Evolutionary conservation across 2,888 invertebrate genomes (phyloP).

Genomic region (Eupeodes latifasciatus): DNA sequence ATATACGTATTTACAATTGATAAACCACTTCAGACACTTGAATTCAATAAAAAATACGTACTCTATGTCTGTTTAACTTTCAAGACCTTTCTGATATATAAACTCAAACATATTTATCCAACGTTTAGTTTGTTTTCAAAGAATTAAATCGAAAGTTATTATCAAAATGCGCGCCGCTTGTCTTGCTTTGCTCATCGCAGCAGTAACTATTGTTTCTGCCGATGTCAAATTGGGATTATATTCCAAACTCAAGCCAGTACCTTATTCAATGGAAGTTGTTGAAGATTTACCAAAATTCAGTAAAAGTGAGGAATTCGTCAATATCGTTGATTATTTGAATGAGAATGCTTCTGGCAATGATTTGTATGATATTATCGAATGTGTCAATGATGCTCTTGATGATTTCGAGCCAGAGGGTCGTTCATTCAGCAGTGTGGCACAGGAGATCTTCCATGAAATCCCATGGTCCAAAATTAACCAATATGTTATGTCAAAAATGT

Average conservation of each 20-base stretch:
- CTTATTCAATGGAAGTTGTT: slow-evolving; percentile 10
- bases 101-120: neutral
- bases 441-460: slow-evolving; percentile 52
- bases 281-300: slow-evolving; percentile 18
- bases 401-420: slow-evolving; percentile 37
- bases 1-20: slow-evolving; percentile 36
- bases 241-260: slow-evolving; percentile 21
- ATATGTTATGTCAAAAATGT: slow-evolving; percentile 46
- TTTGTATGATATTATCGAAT: slow-evolving; percentile 45
- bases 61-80: too few species aligned
- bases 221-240: slow-evolving; percentile 31
- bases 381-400: slow-evolving; percentile 53
- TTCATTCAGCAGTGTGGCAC: slow-evolving; percentile 30
- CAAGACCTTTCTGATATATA: slow-evolving; percentile 36
- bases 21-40: slow-evolving; percentile 43
- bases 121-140: slow-evolving; percentile 11
- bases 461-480: slow-evolving; percentile 59
- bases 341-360: slow-evolving; percentile 67
- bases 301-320: slow-evolving; percentile 47
- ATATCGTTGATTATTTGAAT: slow-evolving; percentile 60
- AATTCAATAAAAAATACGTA: slow-evolving; percentile 12
- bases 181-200: slow-evolving; percentile 50
- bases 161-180: slow-evolving; percentile 60
- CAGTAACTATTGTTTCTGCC: slow-evolving; percentile 45
- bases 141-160: neutral